Conservation (phyloP, 2,113 vertebrate genomes). For the Acrocephalus kingi region DNA sequence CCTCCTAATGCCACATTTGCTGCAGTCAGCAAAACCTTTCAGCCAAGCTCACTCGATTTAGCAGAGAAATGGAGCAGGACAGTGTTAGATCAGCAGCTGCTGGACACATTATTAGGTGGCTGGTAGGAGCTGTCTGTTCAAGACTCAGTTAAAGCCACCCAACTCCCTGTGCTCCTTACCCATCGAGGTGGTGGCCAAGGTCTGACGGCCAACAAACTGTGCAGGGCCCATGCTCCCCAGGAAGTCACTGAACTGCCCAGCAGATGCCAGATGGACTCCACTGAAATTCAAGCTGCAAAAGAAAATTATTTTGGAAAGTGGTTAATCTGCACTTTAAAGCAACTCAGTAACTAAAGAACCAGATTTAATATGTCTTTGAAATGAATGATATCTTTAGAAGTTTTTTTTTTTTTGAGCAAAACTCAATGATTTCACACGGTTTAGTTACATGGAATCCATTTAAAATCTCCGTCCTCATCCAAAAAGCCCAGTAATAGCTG, state of each 20-base stretch:
- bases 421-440: neutral
- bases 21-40: neutral
- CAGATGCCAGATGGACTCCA: slow-evolving; percentile 93
- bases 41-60: neutral
- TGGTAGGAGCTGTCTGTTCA: neutral
- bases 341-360: neutral
- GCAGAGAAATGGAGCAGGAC: neutral
- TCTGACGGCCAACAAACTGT: slow-evolving; percentile 96
- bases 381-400: neutral
- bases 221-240: slow-evolving; percentile 97
- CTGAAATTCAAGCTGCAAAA: slow-evolving; percentile 93
- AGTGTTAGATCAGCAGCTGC: neutral
- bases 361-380: neutral
- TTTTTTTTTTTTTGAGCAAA: neutral
- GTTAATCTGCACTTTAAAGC: slow-evolving; percentile 35
- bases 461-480: neutral
- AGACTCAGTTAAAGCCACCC: neutral
- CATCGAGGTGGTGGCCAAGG: slow-evolving; percentile 96
- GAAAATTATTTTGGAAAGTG: slow-evolving; percentile 5
- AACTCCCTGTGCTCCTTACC: slow-evolving; percentile 76
- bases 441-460: neutral
- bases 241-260: slow-evolving; percentile 96
- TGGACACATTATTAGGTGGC: neutral
- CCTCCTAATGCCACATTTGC: neutral
- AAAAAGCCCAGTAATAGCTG: neutral